Evolutionary conservation across 2,888 invertebrate species (phyloP).

Genomic region (Hyppa rectilinea): DNA sequence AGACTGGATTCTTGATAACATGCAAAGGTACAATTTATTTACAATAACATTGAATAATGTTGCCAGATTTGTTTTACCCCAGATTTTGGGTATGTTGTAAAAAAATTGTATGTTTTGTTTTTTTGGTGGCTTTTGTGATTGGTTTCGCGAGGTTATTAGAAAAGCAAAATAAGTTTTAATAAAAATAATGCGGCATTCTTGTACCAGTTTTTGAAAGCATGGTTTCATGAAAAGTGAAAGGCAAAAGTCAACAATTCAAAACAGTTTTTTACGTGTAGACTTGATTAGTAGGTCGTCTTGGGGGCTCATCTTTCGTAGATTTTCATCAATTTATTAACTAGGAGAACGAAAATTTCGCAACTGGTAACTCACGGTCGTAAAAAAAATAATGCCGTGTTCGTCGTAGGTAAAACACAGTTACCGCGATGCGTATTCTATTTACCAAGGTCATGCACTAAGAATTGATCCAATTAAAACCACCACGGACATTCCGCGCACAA

Average conservation of each 20-base stretch:
- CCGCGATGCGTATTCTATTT: constrained; percentile 66
- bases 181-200: background rate
- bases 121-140: background rate
- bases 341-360: constrained; percentile 34
- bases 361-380: constrained; percentile 53
- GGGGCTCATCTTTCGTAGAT: background rate
- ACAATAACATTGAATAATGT: constrained; percentile 51
- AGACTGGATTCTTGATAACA: constrained; percentile 31
- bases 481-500: constrained; percentile 35
- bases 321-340: background rate
- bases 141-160: no score
- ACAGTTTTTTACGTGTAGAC: background rate
- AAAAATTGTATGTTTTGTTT: rapidly evolving
- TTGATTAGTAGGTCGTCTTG: no score
- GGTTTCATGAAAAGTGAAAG: constrained; percentile 48
- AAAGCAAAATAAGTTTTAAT: background rate
- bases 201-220: background rate
- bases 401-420: constrained; percentile 49
- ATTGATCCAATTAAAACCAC: constrained; percentile 68
- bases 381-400: constrained; percentile 50
- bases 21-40: constrained; percentile 6
- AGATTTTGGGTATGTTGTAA: background rate
- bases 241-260: constrained; percentile 12
- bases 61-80: constrained; percentile 25
- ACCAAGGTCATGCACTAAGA: constrained; percentile 65